Conservation (phyloP, 2,888 invertebrate genomes). For the Oasisia sp. region DNA sequence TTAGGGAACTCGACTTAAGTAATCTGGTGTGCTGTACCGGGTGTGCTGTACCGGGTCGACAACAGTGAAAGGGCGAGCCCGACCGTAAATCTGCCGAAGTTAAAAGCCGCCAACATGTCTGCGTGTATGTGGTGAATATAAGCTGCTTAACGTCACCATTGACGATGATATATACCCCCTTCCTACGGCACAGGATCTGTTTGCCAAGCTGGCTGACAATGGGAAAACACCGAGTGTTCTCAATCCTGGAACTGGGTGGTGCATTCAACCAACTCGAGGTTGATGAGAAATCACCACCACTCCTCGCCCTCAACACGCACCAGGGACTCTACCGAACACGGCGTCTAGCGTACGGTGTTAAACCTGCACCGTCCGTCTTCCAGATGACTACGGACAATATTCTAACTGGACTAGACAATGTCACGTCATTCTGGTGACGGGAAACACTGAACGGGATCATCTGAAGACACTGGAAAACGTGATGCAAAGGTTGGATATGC, state of each 20-base stretch:
- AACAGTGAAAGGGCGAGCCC: not conserved
- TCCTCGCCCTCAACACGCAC: too few species aligned
- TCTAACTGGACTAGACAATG: too few species aligned
- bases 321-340: too few species aligned
- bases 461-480: not conserved
- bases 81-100: not conserved
- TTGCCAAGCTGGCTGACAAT: not conserved
- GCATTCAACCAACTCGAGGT: too few species aligned
- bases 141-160: not conserved
- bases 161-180: not conserved
- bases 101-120: slow-evolving; percentile 25
- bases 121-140: slow-evolving; percentile 34
- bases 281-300: too few species aligned
- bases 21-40: not conserved
- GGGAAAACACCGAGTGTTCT: not conserved
- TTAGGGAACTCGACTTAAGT: not conserved
- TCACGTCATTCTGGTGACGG: too few species aligned
- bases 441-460: not conserved
- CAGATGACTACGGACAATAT: too few species aligned
- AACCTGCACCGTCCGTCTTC: too few species aligned
- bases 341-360: too few species aligned
- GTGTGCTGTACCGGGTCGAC: slow-evolving; percentile 18
- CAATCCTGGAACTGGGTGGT: too few species aligned
- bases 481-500: not conserved
- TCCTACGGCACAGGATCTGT: not conserved